These are phyloP conservation scores for Jaculus jaculus DNA, from an alignment of 2,113 vertebrate species.

Conservation along the genomic window DNA sequence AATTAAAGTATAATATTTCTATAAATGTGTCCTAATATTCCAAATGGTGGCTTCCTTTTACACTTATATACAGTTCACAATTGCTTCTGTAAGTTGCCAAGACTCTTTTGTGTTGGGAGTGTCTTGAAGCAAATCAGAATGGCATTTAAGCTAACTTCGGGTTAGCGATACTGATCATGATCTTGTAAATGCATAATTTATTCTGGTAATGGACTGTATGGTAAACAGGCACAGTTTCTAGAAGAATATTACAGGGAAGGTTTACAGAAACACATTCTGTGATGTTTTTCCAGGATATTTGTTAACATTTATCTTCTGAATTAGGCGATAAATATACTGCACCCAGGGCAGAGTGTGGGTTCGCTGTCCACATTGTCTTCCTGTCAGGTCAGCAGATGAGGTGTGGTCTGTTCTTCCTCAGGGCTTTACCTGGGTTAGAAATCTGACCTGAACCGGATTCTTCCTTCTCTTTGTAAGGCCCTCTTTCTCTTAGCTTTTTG, in stretches of 20 bases:
- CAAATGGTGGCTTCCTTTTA: slow-evolving; percentile 41
- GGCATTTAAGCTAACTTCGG: slow-evolving; percentile 38
- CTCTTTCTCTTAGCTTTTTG: background rate
- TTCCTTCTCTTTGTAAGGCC: background rate
- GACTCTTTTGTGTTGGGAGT: slow-evolving; percentile 8
- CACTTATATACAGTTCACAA: background rate
- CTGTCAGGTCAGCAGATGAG: background rate
- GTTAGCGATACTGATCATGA: slow-evolving; percentile 19
- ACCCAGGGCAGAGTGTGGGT: background rate
- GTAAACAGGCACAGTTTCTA: slow-evolving; percentile 1
- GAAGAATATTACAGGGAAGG: slow-evolving; percentile 23
- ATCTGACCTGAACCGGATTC: background rate
- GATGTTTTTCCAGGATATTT: slow-evolving; percentile 26
- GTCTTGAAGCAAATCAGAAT: slow-evolving; percentile 27
- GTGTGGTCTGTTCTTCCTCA: background rate
- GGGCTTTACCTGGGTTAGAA: background rate
- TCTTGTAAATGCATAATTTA: slow-evolving; percentile 59
- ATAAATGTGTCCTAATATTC: slow-evolving; percentile 57
- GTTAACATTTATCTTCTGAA: slow-evolving; percentile 26
- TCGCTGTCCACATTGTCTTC: background rate
- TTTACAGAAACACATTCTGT: background rate
- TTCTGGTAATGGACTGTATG: slow-evolving; percentile 23
- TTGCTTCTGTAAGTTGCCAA: slow-evolving; percentile 6
- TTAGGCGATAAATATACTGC: background rate
- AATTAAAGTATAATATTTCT: slow-evolving; percentile 69